Conservation (phyloP, 2,797 vertebrate species). For the Myoxocephalus aenaeus region DNA sequence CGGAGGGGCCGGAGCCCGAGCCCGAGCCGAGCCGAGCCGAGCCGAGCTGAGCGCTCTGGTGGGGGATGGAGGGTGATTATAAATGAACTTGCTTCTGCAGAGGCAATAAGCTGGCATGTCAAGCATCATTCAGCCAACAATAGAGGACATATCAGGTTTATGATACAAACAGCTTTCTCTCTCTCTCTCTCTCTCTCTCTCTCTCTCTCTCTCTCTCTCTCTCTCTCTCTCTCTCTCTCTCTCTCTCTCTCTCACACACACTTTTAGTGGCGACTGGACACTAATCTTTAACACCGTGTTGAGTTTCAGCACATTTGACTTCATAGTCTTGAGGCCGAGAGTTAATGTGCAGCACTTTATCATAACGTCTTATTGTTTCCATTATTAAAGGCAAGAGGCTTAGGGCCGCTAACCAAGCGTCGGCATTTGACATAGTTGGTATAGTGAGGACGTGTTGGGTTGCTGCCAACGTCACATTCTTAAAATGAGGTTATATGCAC, state of each 20-base stretch:
- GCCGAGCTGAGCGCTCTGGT: constrained; percentile 15
- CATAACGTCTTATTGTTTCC: background rate
- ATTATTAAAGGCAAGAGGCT: background rate
- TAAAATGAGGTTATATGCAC: constrained; percentile 18
- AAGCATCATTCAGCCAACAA: constrained; percentile 75
- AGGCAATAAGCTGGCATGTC: constrained; percentile 77
- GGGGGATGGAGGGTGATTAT: constrained; percentile 51
- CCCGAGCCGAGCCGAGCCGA: constrained; percentile 31
- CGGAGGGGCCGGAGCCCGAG: constrained; percentile 53
- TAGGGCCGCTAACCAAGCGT: background rate
- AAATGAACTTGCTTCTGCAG: constrained; percentile 75
- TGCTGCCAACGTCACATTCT: constrained; percentile 9
- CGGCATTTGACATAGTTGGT: background rate
- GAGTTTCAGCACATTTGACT: background rate
- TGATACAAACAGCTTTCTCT: constrained; percentile 34
- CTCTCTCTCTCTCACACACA: background rate
- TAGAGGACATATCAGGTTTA: constrained; percentile 47
- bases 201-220: too few species aligned
- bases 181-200: background rate
- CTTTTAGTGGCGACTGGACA: background rate
- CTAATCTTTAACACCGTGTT: background rate
- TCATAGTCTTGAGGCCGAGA: background rate
- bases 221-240: background rate
- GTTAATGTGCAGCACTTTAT: background rate
- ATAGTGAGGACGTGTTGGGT: background rate